Evolutionary conservation across 2,113 vertebrate species (phyloP).

Genomic region (Sardina pilchardus): DNA sequence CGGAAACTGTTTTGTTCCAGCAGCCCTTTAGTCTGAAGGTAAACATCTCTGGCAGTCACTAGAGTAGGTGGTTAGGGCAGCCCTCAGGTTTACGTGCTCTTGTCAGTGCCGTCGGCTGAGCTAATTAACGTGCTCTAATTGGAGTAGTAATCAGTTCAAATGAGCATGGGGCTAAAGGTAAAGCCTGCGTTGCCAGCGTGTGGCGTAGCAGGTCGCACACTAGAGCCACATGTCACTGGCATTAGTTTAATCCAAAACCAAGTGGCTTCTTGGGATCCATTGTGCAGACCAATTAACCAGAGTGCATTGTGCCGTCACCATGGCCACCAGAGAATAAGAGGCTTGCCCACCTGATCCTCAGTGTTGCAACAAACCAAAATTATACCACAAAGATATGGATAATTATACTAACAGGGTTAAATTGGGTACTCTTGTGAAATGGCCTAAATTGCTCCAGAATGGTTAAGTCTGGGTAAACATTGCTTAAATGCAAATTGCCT

Average conservation of each 20-base stretch:
- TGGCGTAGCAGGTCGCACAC: neutral
- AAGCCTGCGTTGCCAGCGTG: neutral
- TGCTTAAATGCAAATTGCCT: neutral
- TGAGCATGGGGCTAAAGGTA: neutral
- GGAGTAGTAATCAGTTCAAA: conserved; percentile 16
- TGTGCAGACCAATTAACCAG: conserved; percentile 5
- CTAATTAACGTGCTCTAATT: conserved; percentile 17
- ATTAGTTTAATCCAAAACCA: neutral
- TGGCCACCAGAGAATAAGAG: neutral
- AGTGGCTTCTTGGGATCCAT: neutral
- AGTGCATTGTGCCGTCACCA: neutral
- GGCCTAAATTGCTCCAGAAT: neutral
- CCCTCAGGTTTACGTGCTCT: too few relatives aligned
- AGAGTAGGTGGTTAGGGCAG: neutral
- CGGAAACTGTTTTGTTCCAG: neutral
- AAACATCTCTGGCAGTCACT: neutral
- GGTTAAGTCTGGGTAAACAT: neutral
- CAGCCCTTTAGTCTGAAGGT: neutral
- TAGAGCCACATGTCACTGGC: conserved; percentile 13
- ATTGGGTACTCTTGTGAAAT: neutral
- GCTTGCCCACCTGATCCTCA: neutral
- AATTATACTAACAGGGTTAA: neutral
- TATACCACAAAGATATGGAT: neutral
- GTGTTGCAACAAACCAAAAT: neutral
- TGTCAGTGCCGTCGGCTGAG: neutral